Evolutionary conservation across 2,888 invertebrate species (phyloP).

Genomic region (Nycteola revayana): DNA sequence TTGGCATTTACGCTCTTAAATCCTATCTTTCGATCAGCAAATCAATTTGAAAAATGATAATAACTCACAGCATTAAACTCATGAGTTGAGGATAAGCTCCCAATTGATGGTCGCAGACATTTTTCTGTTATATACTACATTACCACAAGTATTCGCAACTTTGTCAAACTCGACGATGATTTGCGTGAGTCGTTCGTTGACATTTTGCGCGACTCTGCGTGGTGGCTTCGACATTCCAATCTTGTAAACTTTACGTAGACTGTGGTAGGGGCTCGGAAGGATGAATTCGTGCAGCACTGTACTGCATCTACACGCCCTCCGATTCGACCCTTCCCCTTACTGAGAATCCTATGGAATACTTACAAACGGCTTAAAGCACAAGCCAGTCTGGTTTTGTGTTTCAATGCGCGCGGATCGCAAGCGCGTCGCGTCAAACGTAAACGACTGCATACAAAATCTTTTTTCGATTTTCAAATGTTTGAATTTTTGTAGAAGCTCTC

Average conservation of each 20-base stretch:
- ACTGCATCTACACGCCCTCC: conserved; percentile 78
- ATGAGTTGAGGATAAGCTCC: conserved; percentile 47
- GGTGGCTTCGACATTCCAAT: conserved; percentile 37
- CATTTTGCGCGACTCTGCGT: conserved; percentile 48
- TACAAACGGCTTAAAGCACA: conserved; percentile 67
- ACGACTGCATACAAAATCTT: conserved; percentile 50
- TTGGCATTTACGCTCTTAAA: conserved; percentile 42
- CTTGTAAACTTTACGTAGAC: conserved; percentile 36
- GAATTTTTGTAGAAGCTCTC: conserved; percentile 34
- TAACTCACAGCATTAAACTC: conserved; percentile 64
- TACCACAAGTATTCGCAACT: conserved; percentile 39
- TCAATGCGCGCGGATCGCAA: conserved; percentile 70
- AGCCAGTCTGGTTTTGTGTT: conserved; percentile 79
- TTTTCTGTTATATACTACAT: conserved; percentile 34
- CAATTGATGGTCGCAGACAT: conserved; percentile 54
- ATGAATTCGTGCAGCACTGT: conserved; percentile 66
- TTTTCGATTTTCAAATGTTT: conserved; percentile 59
- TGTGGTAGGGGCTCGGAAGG: conserved; percentile 68
- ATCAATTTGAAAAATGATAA: conserved; percentile 58
- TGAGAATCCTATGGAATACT: conserved; percentile 78
- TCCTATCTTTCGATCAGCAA: conserved; percentile 52
- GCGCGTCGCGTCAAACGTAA: conserved; percentile 48
- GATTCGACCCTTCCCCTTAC: conserved; percentile 78
- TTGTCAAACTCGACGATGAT: conserved; percentile 22
- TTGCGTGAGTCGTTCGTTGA: conserved; percentile 34